Evolutionary conservation across 1,140 invertebrate species (phyloP).

Genomic region (Pseudomyrmex gracilis): DNA sequence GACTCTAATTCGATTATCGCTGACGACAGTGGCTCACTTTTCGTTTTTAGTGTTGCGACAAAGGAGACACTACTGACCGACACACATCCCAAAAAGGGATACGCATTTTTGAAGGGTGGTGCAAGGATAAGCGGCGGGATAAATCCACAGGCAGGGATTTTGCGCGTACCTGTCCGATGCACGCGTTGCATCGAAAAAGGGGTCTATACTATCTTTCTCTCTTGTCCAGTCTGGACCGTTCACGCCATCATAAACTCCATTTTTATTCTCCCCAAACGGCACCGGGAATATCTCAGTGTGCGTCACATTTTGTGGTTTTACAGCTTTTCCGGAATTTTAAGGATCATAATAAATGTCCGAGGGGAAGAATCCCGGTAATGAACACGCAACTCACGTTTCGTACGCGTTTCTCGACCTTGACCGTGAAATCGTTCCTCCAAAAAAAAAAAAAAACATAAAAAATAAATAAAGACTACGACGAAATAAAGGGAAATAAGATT

Average conservation of each 20-base stretch:
- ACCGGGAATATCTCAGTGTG: conserved; percentile 3
- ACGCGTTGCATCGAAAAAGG: conserved; percentile 62
- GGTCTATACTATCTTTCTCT: conserved; percentile 36
- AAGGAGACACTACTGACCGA: not conserved
- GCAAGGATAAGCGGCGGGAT: conserved; percentile 37
- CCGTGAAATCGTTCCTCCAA: conserved; percentile 36
- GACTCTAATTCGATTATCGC: conserved; percentile 61
- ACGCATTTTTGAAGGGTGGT: conserved; percentile 29
- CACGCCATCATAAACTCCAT: conserved; percentile 80
- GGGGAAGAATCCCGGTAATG: conserved; percentile 69
- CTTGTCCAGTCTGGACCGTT: conserved; percentile 72
- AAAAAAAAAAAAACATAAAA: not conserved
- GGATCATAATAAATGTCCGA: conserved; percentile 77
- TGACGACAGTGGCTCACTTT: conserved; percentile 41
- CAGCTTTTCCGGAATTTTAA: conserved; percentile 84
- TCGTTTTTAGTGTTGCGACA: conserved; percentile 43
- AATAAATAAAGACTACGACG: not conserved
- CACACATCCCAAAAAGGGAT: not conserved
- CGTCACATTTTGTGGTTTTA: conserved; percentile 74
- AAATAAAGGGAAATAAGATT: conserved; percentile 26
- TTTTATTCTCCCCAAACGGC: conserved; percentile 53
- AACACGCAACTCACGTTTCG: conserved; percentile 29
- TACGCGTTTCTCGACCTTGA: not conserved
- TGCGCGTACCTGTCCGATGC: conserved; percentile 35
- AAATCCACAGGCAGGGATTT: conserved; percentile 35